Percentiles rank a stretch among this genome's conserved stretches.
Conservation (phyloP, 23 tunicate species). For the Corella eumyota region DNA sequence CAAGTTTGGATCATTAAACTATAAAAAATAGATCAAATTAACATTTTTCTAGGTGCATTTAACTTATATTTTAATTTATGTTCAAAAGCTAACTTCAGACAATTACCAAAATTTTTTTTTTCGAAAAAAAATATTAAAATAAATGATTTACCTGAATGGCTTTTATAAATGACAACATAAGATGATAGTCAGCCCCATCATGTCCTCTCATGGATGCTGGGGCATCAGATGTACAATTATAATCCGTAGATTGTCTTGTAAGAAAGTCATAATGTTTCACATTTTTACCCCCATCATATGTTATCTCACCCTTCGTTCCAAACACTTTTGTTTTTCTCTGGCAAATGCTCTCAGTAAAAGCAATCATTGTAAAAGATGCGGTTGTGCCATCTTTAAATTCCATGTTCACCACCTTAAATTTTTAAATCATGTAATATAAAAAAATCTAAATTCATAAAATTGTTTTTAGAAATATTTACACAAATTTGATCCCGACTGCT, state of each 20-base stretch:
- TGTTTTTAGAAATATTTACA: no score
- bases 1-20: conserved; percentile 30
- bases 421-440: no score
- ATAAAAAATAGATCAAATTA: neutral
- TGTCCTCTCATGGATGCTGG: conserved; percentile 22
- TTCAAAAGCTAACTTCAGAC: no score
- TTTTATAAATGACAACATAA: conserved; percentile 37
- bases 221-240: conserved; percentile 9
- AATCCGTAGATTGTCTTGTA: conserved; percentile 4
- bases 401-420: conserved; percentile 49
- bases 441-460: no score
- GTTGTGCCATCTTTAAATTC: conserved; percentile 48
- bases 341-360: conserved; percentile 39
- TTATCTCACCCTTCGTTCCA: conserved; percentile 58
- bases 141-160: conserved; percentile 27
- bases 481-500: no score
- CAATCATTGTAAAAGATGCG: conserved; percentile 63
- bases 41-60: no score
- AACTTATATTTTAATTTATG: no score
- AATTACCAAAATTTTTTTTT: no score
- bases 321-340: conserved; percentile 37
- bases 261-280: conserved; percentile 39
- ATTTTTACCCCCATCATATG: conserved; percentile 16
- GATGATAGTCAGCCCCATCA: conserved; percentile 42
- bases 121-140: neutral